phyloP scores from a whole-genome alignment of 2,113 vertebrate species.

The Gymnorhina tibicen region DNA sequence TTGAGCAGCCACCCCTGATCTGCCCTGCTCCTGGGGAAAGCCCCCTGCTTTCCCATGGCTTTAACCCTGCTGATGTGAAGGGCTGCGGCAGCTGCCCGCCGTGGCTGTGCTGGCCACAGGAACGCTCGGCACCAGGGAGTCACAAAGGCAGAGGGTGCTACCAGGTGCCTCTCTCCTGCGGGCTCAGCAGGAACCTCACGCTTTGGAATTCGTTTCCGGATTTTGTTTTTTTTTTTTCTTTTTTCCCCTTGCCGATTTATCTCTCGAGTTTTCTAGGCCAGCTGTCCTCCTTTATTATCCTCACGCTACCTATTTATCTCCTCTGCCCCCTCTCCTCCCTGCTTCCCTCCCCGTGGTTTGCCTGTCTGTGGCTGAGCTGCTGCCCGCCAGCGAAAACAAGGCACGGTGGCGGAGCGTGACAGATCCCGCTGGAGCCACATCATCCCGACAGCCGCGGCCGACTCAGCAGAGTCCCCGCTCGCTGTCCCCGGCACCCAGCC shows the following conservation, averaged over 20 bases:
- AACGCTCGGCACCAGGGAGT: accelerated
- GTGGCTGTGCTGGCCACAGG: background rate
- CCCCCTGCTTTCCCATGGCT: background rate
- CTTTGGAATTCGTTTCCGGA: background rate
- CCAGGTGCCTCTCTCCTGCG: background rate
- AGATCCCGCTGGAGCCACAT: background rate
- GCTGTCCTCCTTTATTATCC: constrained; percentile 52
- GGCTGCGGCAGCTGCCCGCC: background rate
- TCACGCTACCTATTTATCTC: constrained; percentile 10
- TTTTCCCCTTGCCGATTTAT: background rate
- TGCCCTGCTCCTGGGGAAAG: background rate
- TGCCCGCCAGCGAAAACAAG: constrained; percentile 35
- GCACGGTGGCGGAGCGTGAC: background rate
- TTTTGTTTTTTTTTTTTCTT: background rate
- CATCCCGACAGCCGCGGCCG: background rate
- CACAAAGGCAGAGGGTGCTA: background rate
- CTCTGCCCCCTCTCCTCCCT: background rate
- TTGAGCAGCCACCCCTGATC: background rate
- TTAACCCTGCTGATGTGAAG: background rate
- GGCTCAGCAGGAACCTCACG: background rate
- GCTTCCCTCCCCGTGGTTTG: background rate
- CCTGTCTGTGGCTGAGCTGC: background rate
- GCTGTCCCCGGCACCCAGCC: background rate
- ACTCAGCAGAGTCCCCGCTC: background rate
- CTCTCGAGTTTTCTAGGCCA: constrained; percentile 59